Conservation (phyloP, 2,113 vertebrate species). For the Globicephala melas region DNA sequence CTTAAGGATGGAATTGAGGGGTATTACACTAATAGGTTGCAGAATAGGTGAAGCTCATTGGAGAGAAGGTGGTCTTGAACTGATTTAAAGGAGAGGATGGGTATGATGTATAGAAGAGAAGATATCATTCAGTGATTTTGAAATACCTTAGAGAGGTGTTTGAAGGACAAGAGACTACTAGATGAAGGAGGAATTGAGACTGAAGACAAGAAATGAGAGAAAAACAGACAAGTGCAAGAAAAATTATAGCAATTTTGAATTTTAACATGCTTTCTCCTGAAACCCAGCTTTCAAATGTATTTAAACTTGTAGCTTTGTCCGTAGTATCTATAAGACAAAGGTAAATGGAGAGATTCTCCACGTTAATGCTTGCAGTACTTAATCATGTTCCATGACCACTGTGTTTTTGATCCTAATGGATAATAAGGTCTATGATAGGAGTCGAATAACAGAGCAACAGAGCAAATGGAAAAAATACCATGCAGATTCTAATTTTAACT, state of each 20-base stretch:
- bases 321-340: background rate
- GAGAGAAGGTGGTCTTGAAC: background rate
- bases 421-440: background rate
- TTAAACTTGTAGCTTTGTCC: background rate
- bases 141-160: background rate
- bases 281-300: background rate
- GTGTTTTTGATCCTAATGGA: background rate
- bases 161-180: background rate
- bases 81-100: background rate
- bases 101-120: background rate
- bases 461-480: background rate
- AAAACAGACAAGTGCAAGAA: background rate
- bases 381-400: background rate
- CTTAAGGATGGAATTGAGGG: background rate
- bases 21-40: background rate
- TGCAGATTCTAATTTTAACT: conserved; percentile 5
- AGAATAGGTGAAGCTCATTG: background rate
- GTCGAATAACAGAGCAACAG: background rate
- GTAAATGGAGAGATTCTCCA: background rate
- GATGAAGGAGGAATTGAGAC: background rate
- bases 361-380: background rate
- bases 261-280: background rate
- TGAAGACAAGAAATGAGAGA: background rate
- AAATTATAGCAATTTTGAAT: background rate
- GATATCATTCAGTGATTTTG: background rate